Base-by-base conservation (phyloP, 2,797 vertebrate genomes). In the Aldrovandia affinis region DNA sequence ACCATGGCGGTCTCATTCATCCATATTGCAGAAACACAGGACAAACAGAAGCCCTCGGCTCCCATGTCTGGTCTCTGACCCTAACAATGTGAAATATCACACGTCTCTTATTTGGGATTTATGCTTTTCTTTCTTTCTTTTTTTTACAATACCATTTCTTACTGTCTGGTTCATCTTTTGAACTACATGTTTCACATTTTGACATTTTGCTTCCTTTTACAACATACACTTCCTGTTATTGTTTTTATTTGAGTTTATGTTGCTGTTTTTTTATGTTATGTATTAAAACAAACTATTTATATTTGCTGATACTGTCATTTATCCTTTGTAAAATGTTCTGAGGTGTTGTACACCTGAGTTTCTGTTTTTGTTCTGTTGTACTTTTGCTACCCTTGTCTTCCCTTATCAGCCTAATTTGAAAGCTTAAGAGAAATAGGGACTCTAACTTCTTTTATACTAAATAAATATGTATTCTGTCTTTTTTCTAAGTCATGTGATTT, bases 251-350 rank as follows among this genome's bases (percentile, higher is more conserved):
- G 57, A 55, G 61, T 42, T 44, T 44, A 84, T 86, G 83, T 83
- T 85, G 82, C 73, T 87, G 52, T 88, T 87, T 80, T 84, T 82
- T 80, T 47, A 83, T 90, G 84, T 84, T 85, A 50, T 88, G 81
- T 91, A 91, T 92, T 86, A 83, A 88, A 85, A 85, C 84, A 87
- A 87, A 81, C 87, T 94, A 95, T 95, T 95, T 95, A 94, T 94
- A 93, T 91, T 89, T 91, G 86, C 86, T 89, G 84, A 83, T 87
- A 84, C 89, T 78, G 83, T 83, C 87, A 44, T 91, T 79, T 88
- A 83, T 91, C 87, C 42, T 73, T 83, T 50, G 88, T 87, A 85
- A 79, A 79, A 82, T 85, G 70, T 89, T 89, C 22, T 85, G 18
- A 77, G 47, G 80, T 84, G 81, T 91, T 85, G 85, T 84, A 86